phyloP scores from a whole-genome alignment of 2,113 vertebrate genomes.

The Scopus umbretta region DNA sequence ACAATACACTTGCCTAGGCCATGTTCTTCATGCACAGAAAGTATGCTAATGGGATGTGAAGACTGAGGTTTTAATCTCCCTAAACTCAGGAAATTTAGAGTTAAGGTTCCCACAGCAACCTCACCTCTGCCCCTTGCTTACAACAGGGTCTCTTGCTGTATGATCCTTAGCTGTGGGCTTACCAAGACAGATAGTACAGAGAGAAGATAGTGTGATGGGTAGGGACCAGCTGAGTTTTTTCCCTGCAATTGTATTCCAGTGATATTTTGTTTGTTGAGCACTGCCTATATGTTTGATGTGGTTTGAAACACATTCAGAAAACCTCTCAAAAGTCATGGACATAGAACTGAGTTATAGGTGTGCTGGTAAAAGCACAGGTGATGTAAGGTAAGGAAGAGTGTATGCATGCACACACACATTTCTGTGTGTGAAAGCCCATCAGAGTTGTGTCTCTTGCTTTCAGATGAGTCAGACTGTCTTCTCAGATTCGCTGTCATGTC shows the following conservation, averaged over 20 bases:
- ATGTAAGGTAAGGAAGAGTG: background rate
- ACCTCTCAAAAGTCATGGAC: background rate
- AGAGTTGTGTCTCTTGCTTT: background rate
- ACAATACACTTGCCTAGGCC: background rate
- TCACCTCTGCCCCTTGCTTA: background rate
- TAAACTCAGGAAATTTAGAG: background rate
- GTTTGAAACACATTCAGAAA: background rate
- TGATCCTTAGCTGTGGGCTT: background rate
- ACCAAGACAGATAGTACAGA: background rate
- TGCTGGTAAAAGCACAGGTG: background rate
- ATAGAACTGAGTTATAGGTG: background rate
- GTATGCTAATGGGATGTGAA: background rate
- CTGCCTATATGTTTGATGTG: rapidly evolving
- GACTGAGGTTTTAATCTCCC: background rate
- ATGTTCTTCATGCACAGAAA: background rate
- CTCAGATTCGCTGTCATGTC: background rate
- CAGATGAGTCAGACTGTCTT: background rate
- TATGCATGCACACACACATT: background rate
- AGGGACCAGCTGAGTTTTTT: background rate
- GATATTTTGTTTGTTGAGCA: background rate
- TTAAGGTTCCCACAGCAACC: background rate
- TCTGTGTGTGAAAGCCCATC: background rate
- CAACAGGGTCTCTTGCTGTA: background rate
- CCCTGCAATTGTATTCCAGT: background rate
- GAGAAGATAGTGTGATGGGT: background rate